Conservation (phyloP, 2,113 vertebrate genomes). For the Onychorhynchus coronatus region DNA sequence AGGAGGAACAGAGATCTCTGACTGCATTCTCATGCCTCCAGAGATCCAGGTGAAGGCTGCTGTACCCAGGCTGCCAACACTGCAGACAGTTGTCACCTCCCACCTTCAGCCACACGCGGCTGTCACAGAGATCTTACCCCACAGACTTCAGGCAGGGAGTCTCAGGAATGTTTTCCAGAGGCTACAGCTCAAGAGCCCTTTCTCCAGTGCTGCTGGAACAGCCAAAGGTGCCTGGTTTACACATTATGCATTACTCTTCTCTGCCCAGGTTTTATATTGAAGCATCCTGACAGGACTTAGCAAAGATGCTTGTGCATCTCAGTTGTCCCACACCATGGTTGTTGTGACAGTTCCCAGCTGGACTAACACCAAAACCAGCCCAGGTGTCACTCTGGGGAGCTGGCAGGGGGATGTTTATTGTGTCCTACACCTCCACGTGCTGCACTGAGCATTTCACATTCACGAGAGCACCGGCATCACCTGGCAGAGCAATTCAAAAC, state of each 20-base stretch:
- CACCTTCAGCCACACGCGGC: rapidly evolving
- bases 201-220: neutral
- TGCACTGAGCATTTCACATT: rapidly evolving
- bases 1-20: neutral
- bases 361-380: neutral
- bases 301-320: neutral
- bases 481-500: rapidly evolving
- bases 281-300: neutral
- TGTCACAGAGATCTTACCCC: too few species aligned
- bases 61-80: too few species aligned
- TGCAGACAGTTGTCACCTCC: neutral
- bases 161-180: neutral
- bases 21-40: neutral
- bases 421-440: neutral
- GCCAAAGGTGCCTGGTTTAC: neutral
- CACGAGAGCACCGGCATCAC: rapidly evolving
- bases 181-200: neutral
- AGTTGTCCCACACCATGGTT: neutral
- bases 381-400: rapidly evolving
- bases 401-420: rapidly evolving
- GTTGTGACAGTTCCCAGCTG: rapidly evolving
- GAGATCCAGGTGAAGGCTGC: too few species aligned
- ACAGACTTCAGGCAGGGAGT: neutral
- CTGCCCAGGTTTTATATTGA: neutral
- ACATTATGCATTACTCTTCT: neutral